phyloP scores from a whole-genome alignment of 2,797 vertebrate species.

The Cryptoblepharus egeriae region DNA sequence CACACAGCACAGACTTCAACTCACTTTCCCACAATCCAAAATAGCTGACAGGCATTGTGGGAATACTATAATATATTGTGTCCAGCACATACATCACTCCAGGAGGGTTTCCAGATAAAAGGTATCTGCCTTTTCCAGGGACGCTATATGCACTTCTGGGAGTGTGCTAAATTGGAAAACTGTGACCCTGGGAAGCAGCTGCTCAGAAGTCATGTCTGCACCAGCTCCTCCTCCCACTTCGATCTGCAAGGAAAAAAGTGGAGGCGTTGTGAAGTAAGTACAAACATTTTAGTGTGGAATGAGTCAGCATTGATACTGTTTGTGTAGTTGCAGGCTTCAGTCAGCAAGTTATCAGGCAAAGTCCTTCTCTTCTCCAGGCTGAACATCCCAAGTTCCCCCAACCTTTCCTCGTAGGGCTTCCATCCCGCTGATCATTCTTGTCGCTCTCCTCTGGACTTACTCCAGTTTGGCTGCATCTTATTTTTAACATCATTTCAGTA shows the following conservation, averaged over 20 bases:
- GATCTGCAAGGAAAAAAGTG: slow-evolving; percentile 11
- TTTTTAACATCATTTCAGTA: no score
- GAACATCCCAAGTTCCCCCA: no score
- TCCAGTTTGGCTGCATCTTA: no score
- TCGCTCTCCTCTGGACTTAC: no score
- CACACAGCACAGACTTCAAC: background rate
- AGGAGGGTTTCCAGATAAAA: background rate
- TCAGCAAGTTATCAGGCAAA: background rate
- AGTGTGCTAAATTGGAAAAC: slow-evolving; percentile 1
- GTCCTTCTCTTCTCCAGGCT: no score
- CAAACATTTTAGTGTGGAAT: background rate
- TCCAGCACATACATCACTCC: background rate
- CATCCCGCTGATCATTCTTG: no score
- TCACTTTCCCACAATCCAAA: background rate
- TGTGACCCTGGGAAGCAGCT: background rate
- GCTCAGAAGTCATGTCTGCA: background rate
- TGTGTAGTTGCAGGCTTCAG: background rate
- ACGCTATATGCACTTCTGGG: slow-evolving; percentile 18
- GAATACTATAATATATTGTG: background rate
- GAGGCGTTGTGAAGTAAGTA: slow-evolving; percentile 6
- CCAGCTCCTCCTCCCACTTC: slow-evolving; percentile 1
- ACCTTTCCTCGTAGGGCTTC: no score
- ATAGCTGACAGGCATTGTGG: background rate
- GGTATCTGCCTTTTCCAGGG: slow-evolving; percentile 17
- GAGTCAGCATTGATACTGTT: background rate